Evolutionary conservation across 1,140 invertebrate genomes (phyloP).

Genomic region (Metaphire vulgaris): DNA sequence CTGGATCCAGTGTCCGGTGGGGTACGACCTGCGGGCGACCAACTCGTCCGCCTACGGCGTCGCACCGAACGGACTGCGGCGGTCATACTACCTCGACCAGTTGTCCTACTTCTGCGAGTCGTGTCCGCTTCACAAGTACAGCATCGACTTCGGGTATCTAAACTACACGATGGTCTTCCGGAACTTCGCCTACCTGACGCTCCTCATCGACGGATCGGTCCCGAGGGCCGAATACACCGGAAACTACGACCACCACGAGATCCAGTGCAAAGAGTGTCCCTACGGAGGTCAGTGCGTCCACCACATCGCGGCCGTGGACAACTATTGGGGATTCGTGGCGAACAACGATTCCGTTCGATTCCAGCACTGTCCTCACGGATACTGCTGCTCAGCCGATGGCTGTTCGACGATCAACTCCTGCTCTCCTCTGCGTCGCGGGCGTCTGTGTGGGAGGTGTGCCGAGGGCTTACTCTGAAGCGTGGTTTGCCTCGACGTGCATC

Average conservation of each 20-base stretch:
- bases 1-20: constrained; percentile 26
- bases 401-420: constrained; percentile 14
- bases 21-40: constrained; percentile 22
- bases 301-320: constrained; percentile 4
- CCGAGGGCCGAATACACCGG: constrained; percentile 21
- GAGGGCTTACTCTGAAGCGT: constrained; percentile 21
- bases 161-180: constrained; percentile 23
- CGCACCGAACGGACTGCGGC: constrained; percentile 12
- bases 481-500: constrained; percentile 17
- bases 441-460: constrained; percentile 14
- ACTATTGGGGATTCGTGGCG: constrained; percentile 24
- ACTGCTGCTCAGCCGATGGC: constrained; percentile 8
- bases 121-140: constrained; percentile 22
- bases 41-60: constrained; percentile 27
- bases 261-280: constrained; percentile 26
- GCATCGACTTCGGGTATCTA: constrained; percentile 23
- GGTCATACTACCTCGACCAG: constrained; percentile 24
- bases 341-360: constrained; percentile 1
- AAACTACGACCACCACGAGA: constrained; percentile 25
- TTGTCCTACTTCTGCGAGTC: constrained; percentile 28
- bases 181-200: constrained; percentile 20
- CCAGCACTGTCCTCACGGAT: constrained; percentile 26
- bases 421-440: constrained; percentile 8
- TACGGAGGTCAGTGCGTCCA: constrained; percentile 27
- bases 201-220: constrained; percentile 24